phyloP scores from a whole-genome alignment of 2,888 invertebrate genomes.

The Trachelus troglodyta region DNA sequence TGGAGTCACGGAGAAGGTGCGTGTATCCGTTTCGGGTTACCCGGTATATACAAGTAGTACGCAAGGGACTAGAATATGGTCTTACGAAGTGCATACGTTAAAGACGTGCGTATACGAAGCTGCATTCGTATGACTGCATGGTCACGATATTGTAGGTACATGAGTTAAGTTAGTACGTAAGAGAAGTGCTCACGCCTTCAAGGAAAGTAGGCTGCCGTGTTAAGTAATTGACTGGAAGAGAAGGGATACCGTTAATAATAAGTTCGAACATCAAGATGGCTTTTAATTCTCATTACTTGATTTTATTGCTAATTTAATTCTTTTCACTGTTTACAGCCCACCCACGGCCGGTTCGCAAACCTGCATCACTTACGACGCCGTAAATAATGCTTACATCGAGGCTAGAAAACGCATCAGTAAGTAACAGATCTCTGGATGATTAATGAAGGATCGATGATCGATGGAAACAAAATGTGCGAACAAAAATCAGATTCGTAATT shows the following conservation, averaged over 20 bases:
- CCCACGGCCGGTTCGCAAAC: conserved; percentile 72
- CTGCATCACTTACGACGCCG: conserved; percentile 90
- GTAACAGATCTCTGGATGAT: conserved; percentile 61
- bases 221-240: conserved; percentile 32
- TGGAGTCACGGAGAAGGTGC: neutral
- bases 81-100: neutral
- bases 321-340: conserved; percentile 63
- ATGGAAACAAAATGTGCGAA: neutral
- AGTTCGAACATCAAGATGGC: conserved; percentile 17
- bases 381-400: conserved; percentile 89
- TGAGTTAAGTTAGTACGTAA: neutral
- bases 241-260: neutral
- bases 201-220: conserved; percentile 36
- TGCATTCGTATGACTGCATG: neutral
- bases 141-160: neutral
- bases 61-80: neutral
- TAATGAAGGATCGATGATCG: conserved; percentile 1
- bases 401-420: conserved; percentile 89
- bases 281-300: conserved; percentile 25
- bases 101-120: neutral
- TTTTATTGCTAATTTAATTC: neutral
- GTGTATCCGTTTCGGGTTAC: neutral
- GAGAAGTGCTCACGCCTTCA: neutral
- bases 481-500: neutral
- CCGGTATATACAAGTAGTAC: neutral